Conservation (phyloP, 2,888 invertebrate genomes). For the Nephrocerus scutellatus region DNA sequence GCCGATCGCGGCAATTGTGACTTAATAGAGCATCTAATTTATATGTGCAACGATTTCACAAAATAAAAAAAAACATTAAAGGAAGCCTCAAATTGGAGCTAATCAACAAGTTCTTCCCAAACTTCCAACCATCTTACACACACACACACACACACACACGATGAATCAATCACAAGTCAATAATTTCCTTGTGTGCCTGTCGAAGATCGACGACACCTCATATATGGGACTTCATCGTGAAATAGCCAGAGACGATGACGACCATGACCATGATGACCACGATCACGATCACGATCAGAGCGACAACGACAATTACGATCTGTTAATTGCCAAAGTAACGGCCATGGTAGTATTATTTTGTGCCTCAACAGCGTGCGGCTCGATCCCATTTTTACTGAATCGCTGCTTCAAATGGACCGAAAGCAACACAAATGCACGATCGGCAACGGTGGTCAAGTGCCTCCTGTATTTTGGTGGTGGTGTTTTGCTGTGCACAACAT, state of each 20-base stretch:
- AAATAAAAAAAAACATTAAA: no score
- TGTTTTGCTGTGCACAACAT: slow-evolving; percentile 72
- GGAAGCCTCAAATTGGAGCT: no score
- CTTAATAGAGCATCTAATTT: no score
- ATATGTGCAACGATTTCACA: no score
- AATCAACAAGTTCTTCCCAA: no score
- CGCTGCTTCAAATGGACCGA: slow-evolving; percentile 58
- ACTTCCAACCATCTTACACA: no score
- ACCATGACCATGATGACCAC: slow-evolving; percentile 15
- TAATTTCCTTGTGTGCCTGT: slow-evolving; percentile 33
- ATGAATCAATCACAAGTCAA: slow-evolving; percentile 35
- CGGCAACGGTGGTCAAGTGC: slow-evolving; percentile 51
- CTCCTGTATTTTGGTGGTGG: slow-evolving; percentile 79
- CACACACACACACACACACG: slow-evolving; percentile 6
- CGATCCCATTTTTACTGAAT: slow-evolving; percentile 64
- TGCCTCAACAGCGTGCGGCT: slow-evolving; percentile 69
- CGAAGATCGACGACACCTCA: slow-evolving; percentile 32
- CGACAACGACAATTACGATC: slow-evolving; percentile 46
- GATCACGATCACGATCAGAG: slow-evolving; percentile 25
- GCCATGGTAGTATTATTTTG: slow-evolving; percentile 71
- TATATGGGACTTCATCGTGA: slow-evolving; percentile 18
- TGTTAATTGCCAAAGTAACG: slow-evolving; percentile 66
- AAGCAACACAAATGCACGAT: slow-evolving; percentile 34
- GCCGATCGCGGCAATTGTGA: no score
- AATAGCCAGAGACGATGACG: slow-evolving; percentile 17